Evolutionary conservation across 2,113 vertebrate genomes (phyloP).

Genomic region (Thomomys bottae): DNA sequence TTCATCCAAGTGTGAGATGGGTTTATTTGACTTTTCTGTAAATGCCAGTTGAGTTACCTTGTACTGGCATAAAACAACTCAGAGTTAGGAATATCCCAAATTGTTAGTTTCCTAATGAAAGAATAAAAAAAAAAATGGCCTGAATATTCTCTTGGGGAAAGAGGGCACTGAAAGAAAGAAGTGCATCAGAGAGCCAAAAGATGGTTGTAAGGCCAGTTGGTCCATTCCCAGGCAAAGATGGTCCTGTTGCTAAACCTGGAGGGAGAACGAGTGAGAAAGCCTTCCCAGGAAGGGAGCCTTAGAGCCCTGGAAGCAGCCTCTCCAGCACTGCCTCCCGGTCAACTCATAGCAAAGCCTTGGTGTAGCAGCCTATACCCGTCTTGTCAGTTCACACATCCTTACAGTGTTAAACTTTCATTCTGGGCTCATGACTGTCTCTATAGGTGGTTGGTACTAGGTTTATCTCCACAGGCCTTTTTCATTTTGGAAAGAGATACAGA

Average conservation of each 20-base stretch:
- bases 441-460: neutral
- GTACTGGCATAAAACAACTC: slow-evolving; percentile 30
- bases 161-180: slow-evolving; percentile 46
- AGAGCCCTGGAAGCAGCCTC: neutral
- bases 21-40: slow-evolving; percentile 64
- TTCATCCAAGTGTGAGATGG: slow-evolving; percentile 19
- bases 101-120: slow-evolving; percentile 55
- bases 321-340: neutral
- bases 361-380: neutral
- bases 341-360: neutral
- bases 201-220: neutral
- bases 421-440: neutral
- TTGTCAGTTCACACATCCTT: neutral
- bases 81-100: slow-evolving; percentile 37
- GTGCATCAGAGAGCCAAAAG: slow-evolving; percentile 9
- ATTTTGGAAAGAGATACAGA: neutral
- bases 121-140: slow-evolving; percentile 60
- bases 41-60: slow-evolving; percentile 55
- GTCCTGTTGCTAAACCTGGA: neutral
- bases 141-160: slow-evolving; percentile 81
- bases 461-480: neutral
- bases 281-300: neutral
- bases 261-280: neutral
- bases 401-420: neutral
- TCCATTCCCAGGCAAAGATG: neutral